These are phyloP conservation scores for Listrodromus nycthemerus DNA, from an alignment of 2,888 invertebrate species.

Conservation along the genomic window DNA sequence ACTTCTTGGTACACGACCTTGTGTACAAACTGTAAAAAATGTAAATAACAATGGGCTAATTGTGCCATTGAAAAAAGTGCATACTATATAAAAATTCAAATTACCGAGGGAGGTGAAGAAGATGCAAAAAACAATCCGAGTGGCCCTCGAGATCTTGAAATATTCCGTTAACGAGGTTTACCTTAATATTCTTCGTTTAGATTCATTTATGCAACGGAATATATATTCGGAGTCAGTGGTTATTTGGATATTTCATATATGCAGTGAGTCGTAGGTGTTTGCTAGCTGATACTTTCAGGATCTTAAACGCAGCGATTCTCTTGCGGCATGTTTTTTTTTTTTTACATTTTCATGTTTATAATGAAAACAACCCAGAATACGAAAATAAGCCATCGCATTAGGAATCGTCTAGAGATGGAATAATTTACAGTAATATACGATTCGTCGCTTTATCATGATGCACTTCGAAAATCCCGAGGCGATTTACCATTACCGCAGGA, in stretches of 20 bases:
- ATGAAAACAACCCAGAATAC: constrained; percentile 1
- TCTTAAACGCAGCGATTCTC: background rate
- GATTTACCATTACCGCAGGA: constrained; percentile 34
- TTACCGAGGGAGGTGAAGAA: too few species aligned
- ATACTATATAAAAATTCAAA: too few species aligned
- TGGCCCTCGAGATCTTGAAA: background rate
- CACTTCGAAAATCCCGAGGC: constrained; percentile 47
- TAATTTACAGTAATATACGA: constrained; percentile 40
- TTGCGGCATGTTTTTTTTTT: constrained; percentile 21
- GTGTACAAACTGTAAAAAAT: too few species aligned
- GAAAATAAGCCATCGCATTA: constrained; percentile 13
- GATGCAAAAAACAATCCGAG: background rate
- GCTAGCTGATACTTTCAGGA: constrained; percentile 31
- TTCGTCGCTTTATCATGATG: constrained; percentile 24
- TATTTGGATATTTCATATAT: constrained; percentile 42
- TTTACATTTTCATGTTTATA: constrained; percentile 13
- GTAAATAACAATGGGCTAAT: too few species aligned
- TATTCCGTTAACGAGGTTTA: constrained; percentile 15
- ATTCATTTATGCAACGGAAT: constrained; percentile 20
- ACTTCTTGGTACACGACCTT: too few species aligned
- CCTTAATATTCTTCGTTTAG: background rate
- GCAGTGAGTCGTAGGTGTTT: constrained; percentile 12
- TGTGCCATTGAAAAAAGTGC: too few species aligned
- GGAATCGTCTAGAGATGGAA: constrained; percentile 37
- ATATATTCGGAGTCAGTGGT: constrained; percentile 18